Evolutionary conservation across 2,113 vertebrate species (phyloP), one percentile per base, ranked within the genome.

Genomic region (Ivindomyrus marchei): DNA sequence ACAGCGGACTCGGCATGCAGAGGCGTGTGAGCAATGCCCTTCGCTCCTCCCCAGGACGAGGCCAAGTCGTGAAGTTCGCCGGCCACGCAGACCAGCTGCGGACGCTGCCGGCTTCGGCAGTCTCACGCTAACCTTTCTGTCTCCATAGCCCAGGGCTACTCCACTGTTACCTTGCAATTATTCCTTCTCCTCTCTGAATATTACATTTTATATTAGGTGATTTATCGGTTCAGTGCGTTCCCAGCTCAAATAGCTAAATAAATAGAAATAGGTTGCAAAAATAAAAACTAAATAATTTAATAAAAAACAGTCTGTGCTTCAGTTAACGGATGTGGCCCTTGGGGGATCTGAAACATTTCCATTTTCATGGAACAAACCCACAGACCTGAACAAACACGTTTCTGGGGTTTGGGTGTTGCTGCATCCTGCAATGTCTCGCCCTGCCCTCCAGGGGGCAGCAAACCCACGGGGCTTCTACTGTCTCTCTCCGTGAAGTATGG

Each of bases 91-190:
- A 56, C 66, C 88, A 85, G 58, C 85, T 88, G 50, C 91, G 36
- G 39, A 62, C 88, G 39, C 87, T 70, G 39, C 88, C 62, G 53
- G 87, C 91, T 77, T 42, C 56, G 89, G 86, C 56, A 85, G 49
- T 8, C 80, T 50, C 27, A 49, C 17, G 24, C 74, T 80, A 88
- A 85, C 62, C 62, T 70, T 70, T 70, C 62, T 31, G 62, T 70
- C 62, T 70, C 83, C 87, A 77, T 80, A 86, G 87, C 91, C 89
- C 50, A 27, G 24, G 89, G 91, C 56, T 74, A 74, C 62, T 50
- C 21, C 39, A 88, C 84, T 88, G 31, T 84, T 87, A 58, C 86
- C 70, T 91, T 50, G 85, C 84, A 87, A 90, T 90, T 90, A 52
- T 56, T 58, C 56, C 47, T 36, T 89, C 66, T 89, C 39, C n/a